Base-by-base conservation (phyloP, 1,140 invertebrate species). In the Drosophila mojavensis region DNA sequence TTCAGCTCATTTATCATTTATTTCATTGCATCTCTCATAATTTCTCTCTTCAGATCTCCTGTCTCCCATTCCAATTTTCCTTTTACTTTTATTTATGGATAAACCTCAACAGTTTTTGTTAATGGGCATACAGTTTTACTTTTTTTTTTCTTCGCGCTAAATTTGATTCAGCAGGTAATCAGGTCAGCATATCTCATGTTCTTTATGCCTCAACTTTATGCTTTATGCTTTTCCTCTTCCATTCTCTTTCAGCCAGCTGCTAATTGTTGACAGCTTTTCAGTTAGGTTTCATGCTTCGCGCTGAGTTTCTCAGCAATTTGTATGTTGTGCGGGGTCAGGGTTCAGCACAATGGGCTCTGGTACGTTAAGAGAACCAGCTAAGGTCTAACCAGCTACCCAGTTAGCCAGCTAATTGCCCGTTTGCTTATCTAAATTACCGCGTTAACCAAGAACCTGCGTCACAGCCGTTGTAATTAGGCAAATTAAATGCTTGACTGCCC, bases 401-500 rank as follows among this genome's bases (percentile, higher is more conserved):
- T 61, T 51, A 62, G 47, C 47, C 55, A 54, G 68, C 76, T 88
- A 88, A 88, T 88, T 88, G 83, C 83, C 83, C 55, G 68, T 72
- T 84, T 70, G 73, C 83, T 89, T 88, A 88, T 88, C 83, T 88
- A 88, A 88, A 88, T 88, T 88, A 79, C 84, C 77, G 76, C 80
- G 68, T 88, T 88, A 88, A 71, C 83, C 84, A 88, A 88, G 83
- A 88, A 88, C 83, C 86, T 78, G 73, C 74, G 83, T 66, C 72
- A 83, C 56, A 48, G 75, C 45, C 65, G 75, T 73, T 83, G 83
- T 88, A 89, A 88, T 88, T 89, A 88, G 73, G 73, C 53, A 69
- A 74, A 79, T 80, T 83, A 83, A 88, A 88, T 80, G 84, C 76
- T 89, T 83, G 62, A 77, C 70, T 88, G 82, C 55, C 43, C 76